A percentile compares a stretch with the other conserved stretches of the same genome.
Conservation (phyloP, 1,140 invertebrate species). For the Paramacrobiotus metropolitanus region DNA sequence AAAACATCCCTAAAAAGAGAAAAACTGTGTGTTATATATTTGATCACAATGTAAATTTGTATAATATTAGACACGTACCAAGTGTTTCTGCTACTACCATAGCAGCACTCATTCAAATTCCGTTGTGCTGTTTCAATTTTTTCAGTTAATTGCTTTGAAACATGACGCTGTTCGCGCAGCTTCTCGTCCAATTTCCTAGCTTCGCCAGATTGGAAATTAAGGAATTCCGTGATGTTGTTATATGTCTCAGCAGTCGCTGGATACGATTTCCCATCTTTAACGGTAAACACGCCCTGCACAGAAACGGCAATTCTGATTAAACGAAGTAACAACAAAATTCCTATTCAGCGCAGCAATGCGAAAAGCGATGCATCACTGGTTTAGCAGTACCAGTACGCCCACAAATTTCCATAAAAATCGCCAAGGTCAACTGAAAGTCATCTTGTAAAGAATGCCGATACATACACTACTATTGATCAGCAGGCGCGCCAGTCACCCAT, state of each 20-base stretch:
- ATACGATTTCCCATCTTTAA: not conserved
- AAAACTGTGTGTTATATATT: not conserved
- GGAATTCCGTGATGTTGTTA: slow-evolving; percentile 11
- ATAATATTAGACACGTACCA: not conserved
- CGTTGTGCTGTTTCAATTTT: slow-evolving; percentile 7
- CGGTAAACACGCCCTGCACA: not conserved
- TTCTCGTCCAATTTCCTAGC: slow-evolving; percentile 10
- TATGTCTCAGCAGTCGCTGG: slow-evolving; percentile 6
- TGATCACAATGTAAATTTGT: not conserved
- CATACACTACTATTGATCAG: no score
- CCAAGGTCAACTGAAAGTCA: no score
- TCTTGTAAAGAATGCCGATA: no score
- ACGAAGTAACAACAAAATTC: no score
- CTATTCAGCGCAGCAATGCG: no score
- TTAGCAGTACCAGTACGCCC: no score
- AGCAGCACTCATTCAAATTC: slow-evolving; percentile 7
- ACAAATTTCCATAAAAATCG: no score
- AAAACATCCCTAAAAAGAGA: slow-evolving; percentile 15
- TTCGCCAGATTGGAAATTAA: slow-evolving; percentile 12
- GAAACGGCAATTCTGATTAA: not conserved
- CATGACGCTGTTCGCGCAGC: slow-evolving; percentile 6
- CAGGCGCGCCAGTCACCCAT: no score
- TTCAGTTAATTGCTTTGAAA: slow-evolving; percentile 6
- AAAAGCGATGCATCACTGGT: no score
- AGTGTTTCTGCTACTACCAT: not conserved